Evolutionary conservation across 2,797 vertebrate genomes (phyloP).

Genomic region (Lepidocolaptes lacrymiger): DNA sequence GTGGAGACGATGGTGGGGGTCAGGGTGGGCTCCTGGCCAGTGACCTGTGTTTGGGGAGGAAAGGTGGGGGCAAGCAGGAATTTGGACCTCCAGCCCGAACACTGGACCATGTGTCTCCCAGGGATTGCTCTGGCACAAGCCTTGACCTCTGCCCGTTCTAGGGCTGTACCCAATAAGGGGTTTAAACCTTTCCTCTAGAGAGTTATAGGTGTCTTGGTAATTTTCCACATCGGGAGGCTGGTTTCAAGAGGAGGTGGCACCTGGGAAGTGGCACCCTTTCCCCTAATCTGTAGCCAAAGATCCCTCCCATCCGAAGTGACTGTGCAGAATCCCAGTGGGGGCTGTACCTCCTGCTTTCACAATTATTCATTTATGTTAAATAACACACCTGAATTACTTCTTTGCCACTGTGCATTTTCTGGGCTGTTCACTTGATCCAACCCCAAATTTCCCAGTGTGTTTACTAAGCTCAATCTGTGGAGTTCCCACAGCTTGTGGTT

Average conservation of each 20-base stretch:
- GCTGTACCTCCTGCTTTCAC: background rate
- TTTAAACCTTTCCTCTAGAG: background rate
- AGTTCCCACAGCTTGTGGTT: background rate
- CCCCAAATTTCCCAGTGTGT: fast-evolving
- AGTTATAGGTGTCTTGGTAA: background rate
- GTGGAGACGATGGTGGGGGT: background rate
- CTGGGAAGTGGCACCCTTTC: background rate
- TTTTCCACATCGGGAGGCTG: background rate
- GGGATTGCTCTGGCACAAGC: background rate
- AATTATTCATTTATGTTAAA: background rate
- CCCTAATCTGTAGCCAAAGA: background rate
- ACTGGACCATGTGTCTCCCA: background rate
- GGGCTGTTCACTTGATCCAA: background rate
- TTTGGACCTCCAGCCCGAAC: background rate
- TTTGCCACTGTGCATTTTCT: background rate
- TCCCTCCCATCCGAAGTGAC: background rate
- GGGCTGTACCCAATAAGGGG: fast-evolving
- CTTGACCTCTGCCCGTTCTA: fast-evolving
- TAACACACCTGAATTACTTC: background rate
- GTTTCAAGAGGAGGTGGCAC: background rate
- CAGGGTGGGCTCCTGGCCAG: background rate
- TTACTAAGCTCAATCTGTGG: fast-evolving
- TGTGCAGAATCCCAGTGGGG: background rate
- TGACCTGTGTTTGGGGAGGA: background rate
- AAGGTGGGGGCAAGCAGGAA: background rate